Percentiles rank a stretch among this genome's conserved stretches.
Evolutionary conservation across 2,797 vertebrate genomes (phyloP).

Genomic region (Notolepis coatsorum): DNA sequence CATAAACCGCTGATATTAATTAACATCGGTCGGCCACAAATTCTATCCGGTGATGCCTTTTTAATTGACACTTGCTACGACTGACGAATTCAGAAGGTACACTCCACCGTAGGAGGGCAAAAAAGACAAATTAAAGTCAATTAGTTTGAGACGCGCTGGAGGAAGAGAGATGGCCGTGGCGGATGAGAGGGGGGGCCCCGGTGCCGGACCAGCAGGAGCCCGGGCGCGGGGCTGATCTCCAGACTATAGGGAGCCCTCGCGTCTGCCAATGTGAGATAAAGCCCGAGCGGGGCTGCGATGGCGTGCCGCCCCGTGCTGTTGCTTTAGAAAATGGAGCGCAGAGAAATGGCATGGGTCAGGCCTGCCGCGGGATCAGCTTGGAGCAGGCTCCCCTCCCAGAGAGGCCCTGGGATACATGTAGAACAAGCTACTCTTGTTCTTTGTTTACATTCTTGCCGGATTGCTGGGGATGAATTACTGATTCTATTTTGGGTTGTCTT

Average conservation of each 20-base stretch:
- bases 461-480: constrained; percentile 74
- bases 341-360: constrained; percentile 63
- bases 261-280: constrained; percentile 77
- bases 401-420: constrained; percentile 65
- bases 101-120: constrained; percentile 57
- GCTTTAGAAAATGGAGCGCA: constrained; percentile 64
- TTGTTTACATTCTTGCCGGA: constrained; percentile 78
- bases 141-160: constrained; percentile 62
- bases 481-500: constrained; percentile 71
- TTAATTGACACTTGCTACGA: constrained; percentile 73
- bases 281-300: constrained; percentile 40
- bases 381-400: constrained; percentile 56
- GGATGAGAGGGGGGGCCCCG: constrained; percentile 59
- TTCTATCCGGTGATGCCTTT: constrained; percentile 80
- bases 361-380: constrained; percentile 70
- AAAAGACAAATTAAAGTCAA: constrained; percentile 80
- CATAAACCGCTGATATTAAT: constrained; percentile 85
- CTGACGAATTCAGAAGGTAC: constrained; percentile 64
- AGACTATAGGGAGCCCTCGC: constrained; percentile 66
- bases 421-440: constrained; percentile 79
- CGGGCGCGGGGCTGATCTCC: constrained; percentile 54
- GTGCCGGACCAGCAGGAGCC: constrained; percentile 55
- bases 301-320: constrained; percentile 51
- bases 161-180: constrained; percentile 53
- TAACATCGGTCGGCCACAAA: constrained; percentile 75